Evolutionary conservation across 2,888 invertebrate genomes (phyloP).

Genomic region (Crepidodera aurea): DNA sequence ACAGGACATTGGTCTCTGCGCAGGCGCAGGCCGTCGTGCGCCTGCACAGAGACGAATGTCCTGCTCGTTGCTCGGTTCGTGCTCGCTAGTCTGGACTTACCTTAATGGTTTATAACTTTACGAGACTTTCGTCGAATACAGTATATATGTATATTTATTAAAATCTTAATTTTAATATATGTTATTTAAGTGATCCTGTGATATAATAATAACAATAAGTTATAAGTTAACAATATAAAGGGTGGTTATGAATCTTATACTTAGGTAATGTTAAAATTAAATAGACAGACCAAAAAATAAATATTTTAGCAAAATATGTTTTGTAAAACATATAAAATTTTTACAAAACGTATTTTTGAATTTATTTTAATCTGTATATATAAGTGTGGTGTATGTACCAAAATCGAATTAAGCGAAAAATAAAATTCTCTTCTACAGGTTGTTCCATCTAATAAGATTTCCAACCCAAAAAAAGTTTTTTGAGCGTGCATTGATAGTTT

Average conservation of each 20-base stretch:
- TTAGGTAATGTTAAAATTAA: background rate
- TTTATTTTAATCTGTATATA: background rate
- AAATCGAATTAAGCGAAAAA: too few species aligned
- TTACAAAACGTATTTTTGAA: background rate
- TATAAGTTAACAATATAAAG: background rate
- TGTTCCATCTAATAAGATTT: too few species aligned
- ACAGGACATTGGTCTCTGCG: too few species aligned
- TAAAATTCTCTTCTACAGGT: too few species aligned
- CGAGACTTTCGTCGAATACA: too few species aligned
- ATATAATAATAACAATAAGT: background rate
- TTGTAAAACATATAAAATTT: background rate
- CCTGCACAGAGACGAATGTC: background rate
- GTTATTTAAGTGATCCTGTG: background rate
- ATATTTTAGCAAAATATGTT: background rate
- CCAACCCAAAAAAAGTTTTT: too few species aligned
- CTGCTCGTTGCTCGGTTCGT: too few species aligned
- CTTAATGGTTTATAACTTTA: too few species aligned
- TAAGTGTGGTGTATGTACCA: too few species aligned
- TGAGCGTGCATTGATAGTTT: background rate
- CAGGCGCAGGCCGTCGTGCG: too few species aligned
- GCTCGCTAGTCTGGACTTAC: too few species aligned
- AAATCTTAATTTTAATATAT: background rate
- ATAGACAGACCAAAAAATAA: too few species aligned
- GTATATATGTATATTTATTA: background rate
- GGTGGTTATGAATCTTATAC: background rate